Conservation (phyloP, 2,797 vertebrate species). For the Clarias fuscus region DNA sequence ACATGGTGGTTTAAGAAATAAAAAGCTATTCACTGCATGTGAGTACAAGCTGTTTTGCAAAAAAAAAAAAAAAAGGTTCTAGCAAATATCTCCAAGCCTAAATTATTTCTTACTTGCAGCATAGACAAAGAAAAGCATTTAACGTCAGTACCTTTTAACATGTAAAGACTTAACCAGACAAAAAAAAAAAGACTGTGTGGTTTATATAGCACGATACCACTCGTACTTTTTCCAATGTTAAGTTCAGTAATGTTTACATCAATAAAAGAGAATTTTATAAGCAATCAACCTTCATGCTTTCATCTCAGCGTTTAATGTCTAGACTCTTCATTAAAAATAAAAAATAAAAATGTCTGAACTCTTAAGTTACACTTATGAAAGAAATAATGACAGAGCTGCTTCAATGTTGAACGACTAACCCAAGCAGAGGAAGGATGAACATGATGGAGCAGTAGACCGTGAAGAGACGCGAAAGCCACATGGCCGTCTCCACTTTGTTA, state of each 20-base stretch:
- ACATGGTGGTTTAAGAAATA: too few species aligned
- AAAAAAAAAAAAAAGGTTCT: too few species aligned
- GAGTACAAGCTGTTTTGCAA: too few species aligned
- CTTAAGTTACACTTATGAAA: not conserved
- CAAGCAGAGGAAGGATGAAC: constrained; percentile 94
- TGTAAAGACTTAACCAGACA: not conserved
- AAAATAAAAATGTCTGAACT: not conserved
- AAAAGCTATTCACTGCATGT: too few species aligned
- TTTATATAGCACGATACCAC: not conserved
- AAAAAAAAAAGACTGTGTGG: not conserved
- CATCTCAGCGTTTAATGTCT: too few species aligned
- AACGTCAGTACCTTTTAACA: not conserved
- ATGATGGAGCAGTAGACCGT: constrained; percentile 96
- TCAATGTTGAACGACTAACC: constrained; percentile 78
- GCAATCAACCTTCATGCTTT: not conserved
- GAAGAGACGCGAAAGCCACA: constrained; percentile 98
- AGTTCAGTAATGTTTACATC: not conserved
- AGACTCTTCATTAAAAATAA: too few species aligned
- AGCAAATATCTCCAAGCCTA: too few species aligned
- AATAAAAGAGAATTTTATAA: not conserved
- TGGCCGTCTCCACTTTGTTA: constrained; percentile 96
- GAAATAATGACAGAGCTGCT: not conserved
- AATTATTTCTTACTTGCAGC: not conserved
- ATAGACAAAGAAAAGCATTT: not conserved
- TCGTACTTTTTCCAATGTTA: not conserved